A percentile compares a stretch with the other conserved stretches of the same genome.
Evolutionary conservation across 2,797 vertebrate species (phyloP).

Genomic region (Halcyon badia): DNA sequence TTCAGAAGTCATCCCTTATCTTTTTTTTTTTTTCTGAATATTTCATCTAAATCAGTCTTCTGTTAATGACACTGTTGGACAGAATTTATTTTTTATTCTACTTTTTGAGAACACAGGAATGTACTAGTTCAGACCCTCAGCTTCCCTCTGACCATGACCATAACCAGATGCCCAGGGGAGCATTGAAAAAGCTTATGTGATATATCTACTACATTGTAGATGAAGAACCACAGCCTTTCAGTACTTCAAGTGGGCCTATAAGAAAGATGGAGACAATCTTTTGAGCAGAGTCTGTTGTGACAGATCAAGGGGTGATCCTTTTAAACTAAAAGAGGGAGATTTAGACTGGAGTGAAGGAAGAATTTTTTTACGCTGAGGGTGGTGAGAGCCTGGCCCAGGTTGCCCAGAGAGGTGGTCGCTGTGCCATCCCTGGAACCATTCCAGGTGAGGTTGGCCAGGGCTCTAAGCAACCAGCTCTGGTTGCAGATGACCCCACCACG

Average conservation of each 20-base stretch:
- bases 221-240: neutral
- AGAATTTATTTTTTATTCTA: neutral
- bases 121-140: neutral
- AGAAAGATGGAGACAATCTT: neutral
- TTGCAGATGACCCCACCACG: too few species aligned
- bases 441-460: too few species aligned
- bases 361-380: too few species aligned
- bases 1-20: neutral
- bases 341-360: too few species aligned
- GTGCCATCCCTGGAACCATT: too few species aligned
- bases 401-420: too few species aligned
- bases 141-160: neutral
- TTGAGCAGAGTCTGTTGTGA: neutral
- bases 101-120: neutral
- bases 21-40: neutral
- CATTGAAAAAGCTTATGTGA: neutral
- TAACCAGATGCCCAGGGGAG: neutral
- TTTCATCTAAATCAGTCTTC: neutral
- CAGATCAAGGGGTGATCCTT: neutral
- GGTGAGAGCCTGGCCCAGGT: too few species aligned
- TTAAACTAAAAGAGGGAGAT: too few species aligned
- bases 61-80: neutral
- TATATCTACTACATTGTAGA: too few species aligned
- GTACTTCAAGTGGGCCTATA: neutral
- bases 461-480: neutral